Evolutionary conservation across 1,140 invertebrate species (phyloP).

Genomic region (Ephestia elutella): DNA sequence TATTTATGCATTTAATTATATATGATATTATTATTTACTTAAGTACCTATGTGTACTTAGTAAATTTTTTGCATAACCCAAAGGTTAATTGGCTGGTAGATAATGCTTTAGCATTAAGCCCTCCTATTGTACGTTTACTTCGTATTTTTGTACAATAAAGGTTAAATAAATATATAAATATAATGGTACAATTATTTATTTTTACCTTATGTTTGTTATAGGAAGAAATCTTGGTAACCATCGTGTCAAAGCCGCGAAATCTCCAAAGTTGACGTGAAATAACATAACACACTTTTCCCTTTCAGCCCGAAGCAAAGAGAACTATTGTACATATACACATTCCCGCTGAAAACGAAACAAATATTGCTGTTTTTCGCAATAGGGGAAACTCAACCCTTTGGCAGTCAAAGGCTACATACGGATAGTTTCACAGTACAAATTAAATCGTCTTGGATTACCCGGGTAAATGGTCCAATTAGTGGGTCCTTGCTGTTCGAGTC

Average conservation of each 20-base stretch:
- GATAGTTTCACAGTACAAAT: constrained; percentile 24
- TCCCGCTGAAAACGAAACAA: not conserved
- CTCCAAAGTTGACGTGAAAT: not conserved
- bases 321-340: not conserved
- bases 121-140: no score
- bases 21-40: no score
- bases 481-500: constrained; percentile 33
- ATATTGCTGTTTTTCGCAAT: not conserved
- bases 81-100: no score
- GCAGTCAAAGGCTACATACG: not conserved
- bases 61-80: no score
- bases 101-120: no score
- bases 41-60: no score
- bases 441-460: constrained; percentile 56
- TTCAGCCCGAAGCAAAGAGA: not conserved
- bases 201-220: no score
- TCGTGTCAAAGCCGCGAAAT: not conserved
- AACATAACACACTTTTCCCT: not conserved
- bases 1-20: no score
- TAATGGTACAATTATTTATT: no score
- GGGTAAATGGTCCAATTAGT: constrained; percentile 66
- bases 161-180: no score
- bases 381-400: not conserved
- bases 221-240: no score
- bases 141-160: no score